A percentile compares a stretch with the other conserved stretches of the same genome.
Conservation (phyloP, 1,140 invertebrate genomes). For the Brachionus manjavacas region DNA sequence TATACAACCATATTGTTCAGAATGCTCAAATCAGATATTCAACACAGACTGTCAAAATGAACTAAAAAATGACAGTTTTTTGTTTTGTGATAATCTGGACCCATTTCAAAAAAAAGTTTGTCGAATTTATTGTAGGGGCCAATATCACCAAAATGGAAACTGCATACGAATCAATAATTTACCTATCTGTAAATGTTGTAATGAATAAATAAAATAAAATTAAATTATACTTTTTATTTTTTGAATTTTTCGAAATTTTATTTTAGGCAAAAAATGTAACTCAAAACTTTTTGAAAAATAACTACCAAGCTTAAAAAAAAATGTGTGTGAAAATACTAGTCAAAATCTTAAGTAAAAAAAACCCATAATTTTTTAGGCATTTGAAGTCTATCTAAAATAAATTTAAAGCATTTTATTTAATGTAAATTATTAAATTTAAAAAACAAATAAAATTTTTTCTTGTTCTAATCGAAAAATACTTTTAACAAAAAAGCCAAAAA, state of each 20-base stretch:
- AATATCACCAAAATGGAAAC: background rate
- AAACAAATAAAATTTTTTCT: no score
- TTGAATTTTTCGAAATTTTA: background rate
- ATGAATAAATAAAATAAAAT: background rate
- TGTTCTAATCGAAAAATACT: no score
- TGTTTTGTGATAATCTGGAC: background rate
- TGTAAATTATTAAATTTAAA: no score
- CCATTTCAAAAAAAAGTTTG: background rate
- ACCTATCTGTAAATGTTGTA: background rate
- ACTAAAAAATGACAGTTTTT: background rate
- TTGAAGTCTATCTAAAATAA: no score
- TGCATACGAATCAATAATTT: background rate
- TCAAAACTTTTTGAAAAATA: no score
- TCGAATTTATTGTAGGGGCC: background rate
- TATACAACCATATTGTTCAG: background rate
- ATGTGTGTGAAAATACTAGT: no score
- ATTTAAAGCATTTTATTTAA: no score
- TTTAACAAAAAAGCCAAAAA: no score
- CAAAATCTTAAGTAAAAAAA: no score
- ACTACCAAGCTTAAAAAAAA: no score
- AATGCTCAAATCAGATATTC: background rate
- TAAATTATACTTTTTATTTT: background rate
- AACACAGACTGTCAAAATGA: background rate
- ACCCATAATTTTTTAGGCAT: no score
- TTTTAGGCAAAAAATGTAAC: no score